These are phyloP conservation scores for Neogobius melanostomus DNA, from an alignment of 2,113 vertebrate genomes.

Conservation along the genomic window DNA sequence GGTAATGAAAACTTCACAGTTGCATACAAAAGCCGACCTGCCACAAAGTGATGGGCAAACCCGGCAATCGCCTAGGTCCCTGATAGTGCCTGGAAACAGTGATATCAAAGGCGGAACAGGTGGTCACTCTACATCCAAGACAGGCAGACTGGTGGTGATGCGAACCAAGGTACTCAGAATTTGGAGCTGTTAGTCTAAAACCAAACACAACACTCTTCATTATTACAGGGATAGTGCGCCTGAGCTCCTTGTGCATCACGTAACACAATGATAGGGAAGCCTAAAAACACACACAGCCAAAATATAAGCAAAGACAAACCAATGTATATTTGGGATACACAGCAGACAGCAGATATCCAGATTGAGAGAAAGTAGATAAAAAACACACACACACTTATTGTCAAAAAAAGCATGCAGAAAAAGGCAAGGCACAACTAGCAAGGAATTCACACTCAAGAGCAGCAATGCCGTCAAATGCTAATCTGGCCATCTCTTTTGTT, in stretches of 20 bases:
- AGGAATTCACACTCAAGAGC: conserved; percentile 35
- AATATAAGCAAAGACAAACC: conserved; percentile 79
- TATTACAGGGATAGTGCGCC: conserved; percentile 25
- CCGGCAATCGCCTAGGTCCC: too few species aligned
- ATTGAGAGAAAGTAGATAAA: conserved; percentile 76
- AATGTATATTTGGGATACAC: conserved; percentile 69
- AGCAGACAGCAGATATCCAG: conserved; percentile 78
- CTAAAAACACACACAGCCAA: conserved; percentile 61
- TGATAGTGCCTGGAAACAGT: background rate
- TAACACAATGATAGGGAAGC: conserved; percentile 68
- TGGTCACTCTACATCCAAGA: conserved; percentile 39
- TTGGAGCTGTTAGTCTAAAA: conserved; percentile 31
- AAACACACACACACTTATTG: conserved; percentile 39
- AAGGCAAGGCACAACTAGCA: conserved; percentile 56
- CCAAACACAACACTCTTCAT: conserved; percentile 36
- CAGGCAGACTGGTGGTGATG: conserved; percentile 78
- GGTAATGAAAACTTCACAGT: too few species aligned
- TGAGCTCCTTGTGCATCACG: conserved; percentile 70
- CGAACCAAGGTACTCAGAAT: conserved; percentile 60
- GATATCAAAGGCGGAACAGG: background rate
- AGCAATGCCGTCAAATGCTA: conserved; percentile 63
- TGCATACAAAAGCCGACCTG: too few species aligned
- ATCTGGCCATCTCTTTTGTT: conserved; percentile 76
- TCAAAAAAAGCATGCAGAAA: conserved; percentile 49
- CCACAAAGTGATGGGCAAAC: too few species aligned